Conservation (phyloP, 2,113 vertebrate species). For the Sturnus vulgaris region DNA sequence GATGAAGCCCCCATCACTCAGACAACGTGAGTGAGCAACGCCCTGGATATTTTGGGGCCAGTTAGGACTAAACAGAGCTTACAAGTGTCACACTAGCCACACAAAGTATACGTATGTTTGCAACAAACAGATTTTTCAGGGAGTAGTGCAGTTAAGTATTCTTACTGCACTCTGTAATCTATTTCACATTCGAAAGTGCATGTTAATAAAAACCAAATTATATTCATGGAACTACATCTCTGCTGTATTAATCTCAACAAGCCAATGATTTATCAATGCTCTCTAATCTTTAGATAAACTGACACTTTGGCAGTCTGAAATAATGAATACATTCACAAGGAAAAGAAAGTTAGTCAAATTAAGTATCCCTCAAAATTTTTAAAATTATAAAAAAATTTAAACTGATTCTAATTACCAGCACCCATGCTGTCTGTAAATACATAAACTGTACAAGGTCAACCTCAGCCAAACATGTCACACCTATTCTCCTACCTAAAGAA, state of each 20-base stretch:
- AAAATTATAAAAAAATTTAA: not conserved
- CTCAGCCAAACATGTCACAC: not conserved
- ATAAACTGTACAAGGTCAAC: not conserved
- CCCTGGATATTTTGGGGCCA: not conserved
- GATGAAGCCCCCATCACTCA: not conserved
- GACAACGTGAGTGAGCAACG: fast-evolving
- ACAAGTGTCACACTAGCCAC: not conserved
- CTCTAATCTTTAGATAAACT: not conserved
- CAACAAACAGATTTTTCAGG: not conserved
- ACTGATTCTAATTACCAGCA: not conserved
- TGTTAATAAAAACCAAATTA: not conserved
- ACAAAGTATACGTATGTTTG: not conserved
- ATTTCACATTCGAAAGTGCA: not conserved
- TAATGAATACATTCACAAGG: not conserved
- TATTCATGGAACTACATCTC: not conserved
- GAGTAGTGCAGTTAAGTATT: not conserved
- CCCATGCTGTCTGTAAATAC: not conserved
- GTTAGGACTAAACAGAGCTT: not conserved
- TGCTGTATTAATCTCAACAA: not conserved
- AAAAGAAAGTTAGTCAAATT: not conserved
- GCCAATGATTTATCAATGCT: not conserved
- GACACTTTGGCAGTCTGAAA: not conserved
- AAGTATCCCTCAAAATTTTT: not conserved
- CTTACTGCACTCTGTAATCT: not conserved
- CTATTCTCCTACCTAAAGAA: not conserved